Evolutionary conservation across 53 echinoderm and acorn worm species (phyloP), one percentile per base, ranked within the genome.

Genomic region (Echinarachnius parma): DNA sequence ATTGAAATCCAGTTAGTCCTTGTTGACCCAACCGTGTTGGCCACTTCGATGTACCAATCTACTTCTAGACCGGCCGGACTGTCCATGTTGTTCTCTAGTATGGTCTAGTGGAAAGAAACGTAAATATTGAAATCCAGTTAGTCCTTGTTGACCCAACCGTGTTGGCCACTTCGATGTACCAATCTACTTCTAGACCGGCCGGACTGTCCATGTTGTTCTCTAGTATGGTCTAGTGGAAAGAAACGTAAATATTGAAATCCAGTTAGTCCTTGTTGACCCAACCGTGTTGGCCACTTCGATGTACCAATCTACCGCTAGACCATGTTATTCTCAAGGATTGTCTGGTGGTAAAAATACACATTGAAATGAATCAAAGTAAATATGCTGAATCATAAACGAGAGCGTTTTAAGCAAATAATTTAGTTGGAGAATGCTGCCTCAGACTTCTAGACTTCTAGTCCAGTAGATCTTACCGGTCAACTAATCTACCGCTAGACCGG

Each of bases 401-500:
- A n/a, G n/a, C n/a, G n/a, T n/a, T n/a, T n/a, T n/a, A n/a, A n/a
- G n/a, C n/a, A n/a, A n/a, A n/a, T n/a, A n/a, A n/a, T n/a, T n/a
- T n/a, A n/a, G n/a, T n/a, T n/a, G n/a, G n/a, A n/a, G n/a, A n/a
- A n/a, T n/a, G n/a, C n/a, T n/a, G n/a, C n/a, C n/a, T n/a, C n/a
- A n/a, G n/a, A n/a, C n/a, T n/a, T n/a, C n/a, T n/a, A n/a, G n/a
- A n/a, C n/a, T n/a, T n/a, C 90, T 90, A 7, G 94, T 90, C 94
- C 94, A 94, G 77, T 94, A 94, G 19, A 94, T 28, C 37, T 94
- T 94, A 31, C 87, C 59, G 31, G 83, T 87, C 60, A 93, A 31
- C 93, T 89, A 93, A 64, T 93, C 93, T 27, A n/a, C n/a, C n/a
- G n/a, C n/a, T n/a, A n/a, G n/a, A n/a, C n/a, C 93, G 24, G 90